These are phyloP conservation scores for Caenorhabditis sp. DNA, from an alignment of 2,888 invertebrate species.

Conservation along the genomic window DNA sequence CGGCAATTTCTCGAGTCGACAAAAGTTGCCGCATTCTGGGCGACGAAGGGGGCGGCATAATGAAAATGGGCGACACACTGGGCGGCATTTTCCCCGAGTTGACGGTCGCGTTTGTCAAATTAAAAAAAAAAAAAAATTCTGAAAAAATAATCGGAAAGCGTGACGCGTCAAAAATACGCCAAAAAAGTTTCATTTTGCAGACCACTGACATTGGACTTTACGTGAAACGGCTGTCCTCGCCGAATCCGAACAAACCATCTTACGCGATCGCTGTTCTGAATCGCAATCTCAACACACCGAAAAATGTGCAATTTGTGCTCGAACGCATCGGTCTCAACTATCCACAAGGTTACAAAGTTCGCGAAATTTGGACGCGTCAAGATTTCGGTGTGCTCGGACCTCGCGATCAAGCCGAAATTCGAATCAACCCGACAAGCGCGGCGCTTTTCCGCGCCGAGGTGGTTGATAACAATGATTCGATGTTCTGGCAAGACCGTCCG, in stretches of 20 bases:
- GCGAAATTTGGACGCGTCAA: constrained; percentile 53
- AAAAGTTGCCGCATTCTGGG: too few species aligned
- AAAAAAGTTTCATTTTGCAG: constrained; percentile 51
- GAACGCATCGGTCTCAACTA: constrained; percentile 51
- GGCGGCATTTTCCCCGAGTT: too few species aligned
- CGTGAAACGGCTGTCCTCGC: constrained; percentile 62
- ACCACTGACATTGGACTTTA: constrained; percentile 59
- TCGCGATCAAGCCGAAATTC: constrained; percentile 13
- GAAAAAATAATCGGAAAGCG: too few species aligned
- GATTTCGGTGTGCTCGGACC: constrained; percentile 37
- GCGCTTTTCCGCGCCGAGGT: constrained; percentile 25
- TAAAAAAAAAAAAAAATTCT: too few species aligned
- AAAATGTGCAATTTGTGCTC: constrained; percentile 49
- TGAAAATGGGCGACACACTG: too few species aligned
- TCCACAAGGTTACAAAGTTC: constrained; percentile 52
- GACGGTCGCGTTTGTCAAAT: too few species aligned
- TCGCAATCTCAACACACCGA: constrained; percentile 32
- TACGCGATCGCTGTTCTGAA: constrained; percentile 66
- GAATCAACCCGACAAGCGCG: constrained; percentile 18
- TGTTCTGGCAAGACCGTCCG: too few species aligned
- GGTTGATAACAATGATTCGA: neutral
- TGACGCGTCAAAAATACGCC: too few species aligned
- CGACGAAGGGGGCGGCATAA: too few species aligned
- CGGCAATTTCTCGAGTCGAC: too few species aligned
- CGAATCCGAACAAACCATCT: constrained; percentile 41